phyloP scores from a whole-genome alignment of 1,140 invertebrate genomes.

The Tetramorium simillimum region DNA sequence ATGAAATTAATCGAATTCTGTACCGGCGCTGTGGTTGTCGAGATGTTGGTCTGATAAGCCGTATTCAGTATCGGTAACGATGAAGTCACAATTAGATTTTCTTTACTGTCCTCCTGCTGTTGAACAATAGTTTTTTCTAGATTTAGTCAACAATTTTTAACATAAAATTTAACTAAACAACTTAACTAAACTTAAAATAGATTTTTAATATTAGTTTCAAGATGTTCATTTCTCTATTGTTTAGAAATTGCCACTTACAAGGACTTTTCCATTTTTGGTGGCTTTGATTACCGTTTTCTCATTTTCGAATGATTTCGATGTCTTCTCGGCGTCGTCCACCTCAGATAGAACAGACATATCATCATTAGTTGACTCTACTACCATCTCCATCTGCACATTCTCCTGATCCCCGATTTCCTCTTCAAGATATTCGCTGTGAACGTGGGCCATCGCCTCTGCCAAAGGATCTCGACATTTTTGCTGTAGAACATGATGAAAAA shows the following conservation, averaged over 20 bases:
- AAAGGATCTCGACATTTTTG: constrained; percentile 73
- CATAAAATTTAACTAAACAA: neutral
- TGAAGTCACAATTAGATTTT: constrained; percentile 36
- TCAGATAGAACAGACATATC: constrained; percentile 52
- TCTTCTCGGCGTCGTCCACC: constrained; percentile 43
- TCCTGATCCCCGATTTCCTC: constrained; percentile 70
- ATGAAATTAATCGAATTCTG: constrained; percentile 56
- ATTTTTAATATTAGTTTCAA: constrained; percentile 6
- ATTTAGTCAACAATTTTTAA: neutral
- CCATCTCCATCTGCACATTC: constrained; percentile 78
- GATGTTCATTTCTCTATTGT: neutral
- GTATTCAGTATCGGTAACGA: constrained; percentile 58
- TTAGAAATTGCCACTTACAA: constrained; percentile 6
- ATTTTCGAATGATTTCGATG: constrained; percentile 41
- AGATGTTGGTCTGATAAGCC: constrained; percentile 65
- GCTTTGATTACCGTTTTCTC: neutral
- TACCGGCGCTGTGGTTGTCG: neutral
- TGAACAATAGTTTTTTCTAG: constrained; percentile 8
- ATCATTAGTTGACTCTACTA: constrained; percentile 68
- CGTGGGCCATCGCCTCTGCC: constrained; percentile 79
- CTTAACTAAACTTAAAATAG: neutral
- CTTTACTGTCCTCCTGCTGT: constrained; percentile 52
- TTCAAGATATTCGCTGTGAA: constrained; percentile 78
- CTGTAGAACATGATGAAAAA: constrained; percentile 47
- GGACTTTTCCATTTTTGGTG: constrained; percentile 31